Evolutionary conservation across 2,113 vertebrate species (phyloP).

Genomic region (Oncorhynchus mykiss): DNA sequence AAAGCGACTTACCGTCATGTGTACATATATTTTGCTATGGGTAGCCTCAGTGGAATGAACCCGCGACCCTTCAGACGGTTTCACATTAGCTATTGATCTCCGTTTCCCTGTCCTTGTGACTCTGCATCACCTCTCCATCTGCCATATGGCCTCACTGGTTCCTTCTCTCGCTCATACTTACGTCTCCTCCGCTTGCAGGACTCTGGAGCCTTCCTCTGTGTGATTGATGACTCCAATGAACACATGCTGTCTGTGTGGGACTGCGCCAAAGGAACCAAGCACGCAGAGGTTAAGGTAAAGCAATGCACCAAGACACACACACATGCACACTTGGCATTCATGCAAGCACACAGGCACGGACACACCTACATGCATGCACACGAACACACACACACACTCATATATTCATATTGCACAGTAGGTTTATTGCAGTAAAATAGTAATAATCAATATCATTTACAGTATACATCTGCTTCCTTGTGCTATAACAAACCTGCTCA

Average conservation of each 20-base stretch:
- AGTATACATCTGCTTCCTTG: not conserved
- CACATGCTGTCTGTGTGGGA: conserved; percentile 93
- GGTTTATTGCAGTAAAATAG: not conserved
- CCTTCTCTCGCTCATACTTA: not conserved
- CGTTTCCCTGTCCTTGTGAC: not conserved
- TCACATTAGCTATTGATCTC: no score
- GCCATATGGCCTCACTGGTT: not conserved
- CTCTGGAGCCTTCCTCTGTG: conserved; percentile 80
- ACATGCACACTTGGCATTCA: not conserved
- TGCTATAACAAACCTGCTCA: not conserved
- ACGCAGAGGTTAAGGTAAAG: conserved; percentile 83
- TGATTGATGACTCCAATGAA: conserved; percentile 90
- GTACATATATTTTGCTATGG: no score
- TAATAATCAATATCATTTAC: not conserved
- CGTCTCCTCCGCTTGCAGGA: conserved; percentile 66
- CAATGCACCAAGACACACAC: not conserved
- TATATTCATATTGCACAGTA: not conserved
- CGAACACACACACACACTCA: not conserved
- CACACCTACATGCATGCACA: not conserved
- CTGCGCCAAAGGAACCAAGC: conserved; percentile 78
- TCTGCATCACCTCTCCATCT: not conserved
- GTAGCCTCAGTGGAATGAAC: no score
- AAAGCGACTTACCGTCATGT: no score
- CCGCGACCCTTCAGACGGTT: no score
- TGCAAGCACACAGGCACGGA: not conserved